phyloP scores from a whole-genome alignment of 30 jellyfish, hydroid and myxozoan genomes.

The Chrysaora quinquecirrha region DNA sequence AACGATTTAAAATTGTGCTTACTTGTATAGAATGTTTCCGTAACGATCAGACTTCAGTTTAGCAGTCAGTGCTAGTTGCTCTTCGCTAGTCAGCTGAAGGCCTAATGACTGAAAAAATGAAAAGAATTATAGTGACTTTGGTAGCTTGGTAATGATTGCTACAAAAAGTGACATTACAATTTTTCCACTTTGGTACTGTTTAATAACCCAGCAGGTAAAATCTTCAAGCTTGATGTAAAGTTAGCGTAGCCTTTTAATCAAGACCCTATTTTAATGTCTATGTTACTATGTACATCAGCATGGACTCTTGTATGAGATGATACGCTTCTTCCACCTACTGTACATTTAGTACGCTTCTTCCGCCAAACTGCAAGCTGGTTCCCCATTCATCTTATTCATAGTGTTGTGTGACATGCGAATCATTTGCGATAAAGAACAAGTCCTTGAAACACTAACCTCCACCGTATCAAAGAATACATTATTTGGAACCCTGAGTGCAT shows the following conservation, averaged over 20 bases:
- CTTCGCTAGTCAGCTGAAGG: constrained; percentile 17
- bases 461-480: constrained; percentile 43
- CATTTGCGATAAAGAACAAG: neutral
- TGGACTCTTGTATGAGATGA: no score
- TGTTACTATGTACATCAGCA: no score
- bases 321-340: no score
- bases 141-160: no score
- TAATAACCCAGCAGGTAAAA: neutral
- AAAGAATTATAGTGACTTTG: no score
- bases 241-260: neutral
- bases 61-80: constrained; percentile 35
- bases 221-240: neutral
- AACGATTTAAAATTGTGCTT: neutral
- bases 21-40: constrained; percentile 55
- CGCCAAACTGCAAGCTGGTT: no score
- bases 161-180: neutral
- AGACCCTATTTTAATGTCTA: neutral
- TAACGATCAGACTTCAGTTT: constrained; percentile 43
- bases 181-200: neutral
- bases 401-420: neutral
- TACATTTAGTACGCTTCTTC: no score
- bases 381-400: no score
- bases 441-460: constrained; percentile 28
- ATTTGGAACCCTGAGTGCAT: constrained; percentile 32
- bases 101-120: constrained; percentile 35